A percentile compares a stretch with the other conserved stretches of the same genome.
phyloP scores from a whole-genome alignment of 2,113 vertebrate genomes.

The Morone saxatilis region DNA sequence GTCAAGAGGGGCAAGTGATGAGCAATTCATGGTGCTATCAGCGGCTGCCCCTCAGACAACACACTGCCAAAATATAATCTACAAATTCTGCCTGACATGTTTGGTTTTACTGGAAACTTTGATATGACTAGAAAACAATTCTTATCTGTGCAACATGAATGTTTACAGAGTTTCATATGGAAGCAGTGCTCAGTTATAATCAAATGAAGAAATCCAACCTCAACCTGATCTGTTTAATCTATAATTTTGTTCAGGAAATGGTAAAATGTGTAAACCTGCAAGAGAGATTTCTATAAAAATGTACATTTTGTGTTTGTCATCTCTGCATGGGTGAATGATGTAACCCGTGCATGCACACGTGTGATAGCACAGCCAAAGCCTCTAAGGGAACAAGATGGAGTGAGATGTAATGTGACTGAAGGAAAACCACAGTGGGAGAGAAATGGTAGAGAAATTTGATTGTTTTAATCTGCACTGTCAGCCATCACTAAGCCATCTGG shows the following conservation, averaged over 20 bases:
- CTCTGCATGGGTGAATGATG: conserved; percentile 17
- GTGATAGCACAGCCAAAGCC: conserved; percentile 23
- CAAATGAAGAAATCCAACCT: not conserved
- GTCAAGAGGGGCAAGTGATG: no score
- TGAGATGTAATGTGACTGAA: conserved; percentile 42
- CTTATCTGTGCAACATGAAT: not conserved
- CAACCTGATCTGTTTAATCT: not conserved
- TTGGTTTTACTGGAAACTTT: not conserved
- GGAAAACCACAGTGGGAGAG: conserved; percentile 37
- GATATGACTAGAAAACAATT: not conserved
- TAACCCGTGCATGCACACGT: not conserved
- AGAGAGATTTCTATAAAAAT: not conserved
- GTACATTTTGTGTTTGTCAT: not conserved
- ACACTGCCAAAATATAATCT: not conserved
- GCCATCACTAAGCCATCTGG: conserved; percentile 81
- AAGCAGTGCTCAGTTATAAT: not conserved
- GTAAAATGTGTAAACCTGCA: not conserved
- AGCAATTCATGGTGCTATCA: no score
- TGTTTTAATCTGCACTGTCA: conserved; percentile 81
- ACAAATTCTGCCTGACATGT: not conserved
- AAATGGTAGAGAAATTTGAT: conserved; percentile 72
- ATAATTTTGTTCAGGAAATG: not conserved
- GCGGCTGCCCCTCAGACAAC: not conserved
- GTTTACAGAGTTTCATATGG: not conserved
- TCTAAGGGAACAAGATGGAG: conserved; percentile 30